Percentiles rank a stretch among this genome's conserved stretches.
Evolutionary conservation across 2,888 invertebrate species (phyloP).

Genomic region (Stegana nigrithorax): DNA sequence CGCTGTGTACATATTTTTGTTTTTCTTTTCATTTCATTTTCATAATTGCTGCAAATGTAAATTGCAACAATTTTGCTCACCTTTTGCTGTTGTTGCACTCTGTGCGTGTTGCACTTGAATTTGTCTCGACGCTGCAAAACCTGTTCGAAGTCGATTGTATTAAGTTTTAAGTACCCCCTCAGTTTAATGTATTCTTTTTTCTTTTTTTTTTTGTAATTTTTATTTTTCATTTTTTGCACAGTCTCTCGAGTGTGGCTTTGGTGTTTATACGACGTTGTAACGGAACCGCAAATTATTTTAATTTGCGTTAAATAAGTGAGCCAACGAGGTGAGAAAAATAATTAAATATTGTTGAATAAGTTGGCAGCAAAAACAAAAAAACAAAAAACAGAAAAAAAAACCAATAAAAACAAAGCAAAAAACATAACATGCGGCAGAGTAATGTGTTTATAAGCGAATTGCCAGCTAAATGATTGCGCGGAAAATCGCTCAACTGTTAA

Average conservation of each 20-base stretch:
- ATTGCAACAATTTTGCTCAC: constrained; percentile 46
- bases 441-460: constrained; percentile 1
- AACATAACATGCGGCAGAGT: no score
- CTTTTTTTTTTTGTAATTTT: constrained; percentile 23
- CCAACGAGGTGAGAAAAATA: constrained; percentile 59
- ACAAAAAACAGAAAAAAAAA: constrained; percentile 5
- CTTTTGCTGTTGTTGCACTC: constrained; percentile 16
- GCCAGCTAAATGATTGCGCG: no score
- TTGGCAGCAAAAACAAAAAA: constrained; percentile 21
- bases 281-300: constrained; percentile 63
- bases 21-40: constrained; percentile 61
- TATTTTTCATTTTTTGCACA: no score
- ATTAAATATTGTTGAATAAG: constrained; percentile 52
- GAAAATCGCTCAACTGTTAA: neutral
- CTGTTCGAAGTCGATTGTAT: no score
- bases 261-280: constrained; percentile 48
- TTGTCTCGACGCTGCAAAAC: constrained; percentile 43
- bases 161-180: no score
- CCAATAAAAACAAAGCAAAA: neutral
- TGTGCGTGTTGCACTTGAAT: constrained; percentile 61
- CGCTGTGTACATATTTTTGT: no score
- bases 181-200: constrained; percentile 21
- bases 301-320: constrained; percentile 60
- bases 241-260: no score
- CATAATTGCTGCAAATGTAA: constrained; percentile 62